These are phyloP conservation scores for Zosterops hypoxanthus DNA, from an alignment of 2,113 vertebrate species.

Conservation along the genomic window DNA sequence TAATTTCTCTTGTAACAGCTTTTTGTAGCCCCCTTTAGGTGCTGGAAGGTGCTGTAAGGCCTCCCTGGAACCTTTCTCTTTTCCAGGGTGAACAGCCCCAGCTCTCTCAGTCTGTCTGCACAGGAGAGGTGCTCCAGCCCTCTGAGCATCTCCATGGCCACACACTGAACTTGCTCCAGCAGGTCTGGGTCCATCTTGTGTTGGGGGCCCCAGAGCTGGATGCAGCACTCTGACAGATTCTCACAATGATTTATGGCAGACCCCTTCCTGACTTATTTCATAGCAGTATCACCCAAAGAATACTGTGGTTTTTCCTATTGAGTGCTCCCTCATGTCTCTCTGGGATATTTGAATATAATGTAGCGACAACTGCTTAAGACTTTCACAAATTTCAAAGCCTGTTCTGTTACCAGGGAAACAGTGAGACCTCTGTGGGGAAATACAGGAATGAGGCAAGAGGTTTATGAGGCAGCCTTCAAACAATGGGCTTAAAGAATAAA, in stretches of 20 bases:
- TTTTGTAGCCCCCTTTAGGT: not conserved
- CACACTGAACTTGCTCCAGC: not conserved
- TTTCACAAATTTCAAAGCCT: not conserved
- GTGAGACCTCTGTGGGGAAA: not conserved
- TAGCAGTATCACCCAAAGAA: not conserved
- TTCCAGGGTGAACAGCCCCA: not conserved
- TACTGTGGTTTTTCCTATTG: fast-evolving
- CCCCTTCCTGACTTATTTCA: not conserved
- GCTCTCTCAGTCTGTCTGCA: not conserved
- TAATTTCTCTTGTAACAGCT: not conserved
- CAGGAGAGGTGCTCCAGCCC: not conserved
- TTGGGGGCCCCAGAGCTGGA: not conserved
- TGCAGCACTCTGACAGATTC: not conserved
- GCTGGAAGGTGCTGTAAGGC: not conserved
- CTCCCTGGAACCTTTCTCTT: not conserved
- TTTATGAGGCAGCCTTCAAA: not conserved
- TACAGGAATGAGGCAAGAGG: not conserved
- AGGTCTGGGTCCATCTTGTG: fast-evolving
- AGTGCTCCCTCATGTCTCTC: not conserved
- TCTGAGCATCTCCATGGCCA: not conserved
- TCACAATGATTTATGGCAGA: not conserved
- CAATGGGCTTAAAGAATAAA: not conserved
- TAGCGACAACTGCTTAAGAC: not conserved
- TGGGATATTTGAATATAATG: not conserved
- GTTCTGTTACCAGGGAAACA: not conserved